These are phyloP conservation scores for Chlorops oryzae DNA, from an alignment of 1,140 invertebrate genomes.

Conservation along the genomic window DNA sequence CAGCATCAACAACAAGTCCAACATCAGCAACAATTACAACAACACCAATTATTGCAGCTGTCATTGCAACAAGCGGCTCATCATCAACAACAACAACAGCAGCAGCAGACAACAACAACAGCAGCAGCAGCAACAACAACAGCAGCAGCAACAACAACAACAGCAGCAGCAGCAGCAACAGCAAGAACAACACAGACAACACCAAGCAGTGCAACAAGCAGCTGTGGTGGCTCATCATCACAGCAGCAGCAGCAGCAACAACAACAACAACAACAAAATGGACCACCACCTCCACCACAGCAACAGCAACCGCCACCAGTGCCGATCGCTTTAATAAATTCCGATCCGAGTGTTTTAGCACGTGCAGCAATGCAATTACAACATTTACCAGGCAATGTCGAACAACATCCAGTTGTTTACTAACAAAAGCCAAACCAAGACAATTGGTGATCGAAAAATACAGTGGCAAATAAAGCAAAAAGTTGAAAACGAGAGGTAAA, in stretches of 20 bases:
- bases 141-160: constrained; percentile 21
- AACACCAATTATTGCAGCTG: constrained; percentile 36
- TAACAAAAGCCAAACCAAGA: constrained; percentile 33
- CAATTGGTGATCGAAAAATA: too few species aligned
- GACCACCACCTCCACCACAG: constrained; percentile 29
- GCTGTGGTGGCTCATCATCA: constrained; percentile 3
- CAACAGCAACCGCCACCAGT: constrained; percentile 32
- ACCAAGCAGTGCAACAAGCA: constrained; percentile 7
- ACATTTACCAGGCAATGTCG: constrained; percentile 42
- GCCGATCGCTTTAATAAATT: constrained; percentile 39
- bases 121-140: constrained; percentile 31
- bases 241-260: constrained; percentile 30
- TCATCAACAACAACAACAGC: constrained; percentile 23
- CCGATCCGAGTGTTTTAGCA: constrained; percentile 40
- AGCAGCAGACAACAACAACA: constrained; percentile 16
- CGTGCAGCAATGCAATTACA: constrained; percentile 44
- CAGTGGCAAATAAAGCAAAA: too few species aligned
- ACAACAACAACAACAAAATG: constrained; percentile 33
- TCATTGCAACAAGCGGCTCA: constrained; percentile 41
- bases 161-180: constrained; percentile 13
- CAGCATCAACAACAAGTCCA: constrained; percentile 27
- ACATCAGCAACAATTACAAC: constrained; percentile 36
- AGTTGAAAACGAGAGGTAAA: too few species aligned
- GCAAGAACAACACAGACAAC: constrained; percentile 15
- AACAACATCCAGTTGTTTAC: constrained; percentile 47